A percentile compares a stretch with the other conserved stretches of the same genome.
Conservation (phyloP, 2,888 invertebrate species). For the Saturnia japonica region DNA sequence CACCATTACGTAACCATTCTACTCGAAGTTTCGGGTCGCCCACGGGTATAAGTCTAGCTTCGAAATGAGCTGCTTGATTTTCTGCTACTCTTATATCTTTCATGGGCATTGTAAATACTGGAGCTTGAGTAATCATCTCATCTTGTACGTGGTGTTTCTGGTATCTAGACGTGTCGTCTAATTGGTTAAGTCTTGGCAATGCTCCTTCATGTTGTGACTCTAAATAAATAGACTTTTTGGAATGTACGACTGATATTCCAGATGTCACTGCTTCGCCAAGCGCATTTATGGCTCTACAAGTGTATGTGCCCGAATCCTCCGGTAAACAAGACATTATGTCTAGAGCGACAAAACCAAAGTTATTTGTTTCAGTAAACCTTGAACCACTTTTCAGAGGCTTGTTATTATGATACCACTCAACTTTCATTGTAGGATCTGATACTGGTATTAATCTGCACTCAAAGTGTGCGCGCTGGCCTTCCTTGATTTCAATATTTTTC, state of each 20-base stretch:
- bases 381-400: conserved; percentile 95
- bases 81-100: conserved; percentile 93
- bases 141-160: conserved; percentile 89
- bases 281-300: conserved; percentile 95
- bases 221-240: conserved; percentile 91
- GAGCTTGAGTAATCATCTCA: conserved; percentile 91
- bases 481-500: conserved; percentile 95
- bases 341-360: conserved; percentile 98
- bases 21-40: conserved; percentile 96
- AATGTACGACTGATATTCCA: conserved; percentile 91
- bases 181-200: conserved; percentile 88
- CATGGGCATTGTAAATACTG: conserved; percentile 95
- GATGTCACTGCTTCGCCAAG: conserved; percentile 96
- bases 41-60: conserved; percentile 95
- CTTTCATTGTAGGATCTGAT: conserved; percentile 95
- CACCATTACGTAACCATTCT: conserved; percentile 96
- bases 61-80: conserved; percentile 96
- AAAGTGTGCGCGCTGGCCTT: conserved; percentile 96
- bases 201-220: conserved; percentile 95
- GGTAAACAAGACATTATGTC: conserved; percentile 97
- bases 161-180: conserved; percentile 90
- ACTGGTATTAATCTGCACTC: conserved; percentile 97
- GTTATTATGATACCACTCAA: conserved; percentile 98
- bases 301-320: conserved; percentile 98
- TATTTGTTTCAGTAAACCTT: conserved; percentile 97